Base-by-base conservation (phyloP, 1,140 invertebrate genomes). In the Choristoneura fumiferana region DNA sequence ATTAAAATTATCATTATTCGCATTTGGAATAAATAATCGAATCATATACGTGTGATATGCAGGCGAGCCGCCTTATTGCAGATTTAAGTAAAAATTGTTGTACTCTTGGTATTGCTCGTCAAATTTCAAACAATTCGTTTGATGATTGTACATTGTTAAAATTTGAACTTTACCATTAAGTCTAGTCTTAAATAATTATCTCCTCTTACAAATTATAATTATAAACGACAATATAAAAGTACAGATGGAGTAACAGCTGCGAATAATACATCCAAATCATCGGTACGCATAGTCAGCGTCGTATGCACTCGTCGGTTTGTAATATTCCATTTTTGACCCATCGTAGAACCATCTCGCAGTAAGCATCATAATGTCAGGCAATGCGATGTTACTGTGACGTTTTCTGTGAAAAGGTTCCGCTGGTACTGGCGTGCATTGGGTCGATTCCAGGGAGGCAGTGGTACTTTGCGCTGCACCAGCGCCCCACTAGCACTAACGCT, bases 91-190 rank as follows among this genome's bases (percentile, higher is more conserved):
- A 66, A 66, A n/a, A 58, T 65, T 69, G 62, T 81, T 78, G 78
- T 81, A 81, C 76, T 74, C 61, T 69, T 69, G 72, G 73, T 83
- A 79, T 80, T 81, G 76, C 78, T 79, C 64, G 66, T 76, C 68
- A 72, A 70, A 71, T 75, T 62, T 63, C 67, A 73, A 74, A 76
- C 71, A 38, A 55, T 61, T 38, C 57, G 71, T 69, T 73, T 67
- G 67, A 73, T 37, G 54, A 57, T 73, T 76, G 71, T 73, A 78
- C 70, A 69, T 73, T 74, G 22, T 29, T 40, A 60, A 60, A 68
- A 76, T 72, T 70, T 71, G 60, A 71, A 73, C 68, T 71, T 69
- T 57, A 65, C 60, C 56, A 62, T 62, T 71, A 73, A 61, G 22
- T 54, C 67, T 77, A 72, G 37, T 60, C 38, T 60, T 36, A 54